phyloP scores from a whole-genome alignment of 2,888 invertebrate species.

The Venusia cambrica region DNA sequence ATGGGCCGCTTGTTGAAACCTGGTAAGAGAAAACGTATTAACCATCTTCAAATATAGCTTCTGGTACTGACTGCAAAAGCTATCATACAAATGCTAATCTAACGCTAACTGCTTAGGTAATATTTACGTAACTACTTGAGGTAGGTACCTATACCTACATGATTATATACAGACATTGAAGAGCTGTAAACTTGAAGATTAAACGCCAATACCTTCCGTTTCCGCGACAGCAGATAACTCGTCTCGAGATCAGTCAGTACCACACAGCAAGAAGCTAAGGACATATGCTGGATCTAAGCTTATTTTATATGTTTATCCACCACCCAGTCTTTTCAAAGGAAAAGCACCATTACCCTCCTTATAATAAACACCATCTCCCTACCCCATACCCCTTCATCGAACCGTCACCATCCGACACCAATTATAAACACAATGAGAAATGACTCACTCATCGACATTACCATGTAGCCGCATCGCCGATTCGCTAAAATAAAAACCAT shows the following conservation, averaged over 20 bases:
- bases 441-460: constrained; percentile 70
- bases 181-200: no score
- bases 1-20: constrained; percentile 86
- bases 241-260: constrained; percentile 13
- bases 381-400: constrained; percentile 31
- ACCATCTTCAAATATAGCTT: constrained; percentile 1
- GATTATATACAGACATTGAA: neutral
- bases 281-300: constrained; percentile 40
- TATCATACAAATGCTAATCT: no score
- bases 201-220: no score
- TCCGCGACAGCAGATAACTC: no score
- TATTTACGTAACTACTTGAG: no score
- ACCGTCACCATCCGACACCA: constrained; percentile 64
- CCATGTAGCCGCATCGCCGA: constrained; percentile 48
- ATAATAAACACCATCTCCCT: constrained; percentile 35
- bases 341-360: constrained; percentile 29
- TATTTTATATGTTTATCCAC: constrained; percentile 25
- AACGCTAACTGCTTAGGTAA: no score
- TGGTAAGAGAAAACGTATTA: constrained; percentile 41
- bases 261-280: constrained; percentile 15
- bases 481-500: constrained; percentile 66
- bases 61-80: constrained; percentile 5
- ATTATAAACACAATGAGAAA: constrained; percentile 73
- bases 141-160: constrained; percentile 11
- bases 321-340: constrained; percentile 36